Conservation (phyloP, 2,113 vertebrate species). For the Vireo altiloquus region DNA sequence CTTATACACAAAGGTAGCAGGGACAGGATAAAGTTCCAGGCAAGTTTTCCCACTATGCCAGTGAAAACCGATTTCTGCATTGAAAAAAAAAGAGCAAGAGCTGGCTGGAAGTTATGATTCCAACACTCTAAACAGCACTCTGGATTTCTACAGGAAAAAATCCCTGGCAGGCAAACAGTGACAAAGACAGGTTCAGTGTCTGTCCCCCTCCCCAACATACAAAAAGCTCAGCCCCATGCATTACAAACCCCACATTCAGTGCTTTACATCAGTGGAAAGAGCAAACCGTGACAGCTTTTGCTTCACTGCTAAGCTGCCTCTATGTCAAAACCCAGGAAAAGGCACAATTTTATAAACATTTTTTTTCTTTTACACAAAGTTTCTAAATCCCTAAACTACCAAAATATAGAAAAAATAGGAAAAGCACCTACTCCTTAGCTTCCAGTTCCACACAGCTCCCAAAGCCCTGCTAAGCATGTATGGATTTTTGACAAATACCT, state of each 20-base stretch:
- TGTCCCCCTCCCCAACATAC: background rate
- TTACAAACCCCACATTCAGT: slow-evolving; percentile 20
- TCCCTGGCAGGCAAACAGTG: background rate
- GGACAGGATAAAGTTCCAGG: background rate
- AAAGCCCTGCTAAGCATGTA: slow-evolving; percentile 10
- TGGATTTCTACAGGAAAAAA: background rate
- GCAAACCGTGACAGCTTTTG: slow-evolving; percentile 8
- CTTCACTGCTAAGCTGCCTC: slow-evolving; percentile 14
- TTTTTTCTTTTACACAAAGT: slow-evolving; percentile 1
- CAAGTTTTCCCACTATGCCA: slow-evolving; percentile 25
- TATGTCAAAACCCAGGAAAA: slow-evolving; percentile 35
- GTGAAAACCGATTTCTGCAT: slow-evolving; percentile 14
- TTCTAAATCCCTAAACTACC: slow-evolving; percentile 1
- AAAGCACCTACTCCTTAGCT: slow-evolving; percentile 28
- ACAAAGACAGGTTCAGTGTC: background rate
- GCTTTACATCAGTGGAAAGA: slow-evolving; percentile 27
- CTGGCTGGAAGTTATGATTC: background rate
- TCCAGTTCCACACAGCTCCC: background rate
- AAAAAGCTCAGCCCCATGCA: slow-evolving; percentile 4
- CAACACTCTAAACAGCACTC: background rate
- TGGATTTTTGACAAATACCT: slow-evolving; percentile 25
- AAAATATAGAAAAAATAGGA: background rate
- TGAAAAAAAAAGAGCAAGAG: background rate
- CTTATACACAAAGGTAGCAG: slow-evolving; percentile 20
- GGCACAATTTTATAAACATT: slow-evolving; percentile 29